Conservation (phyloP, 2,888 invertebrate species). For the Drosophila hawaiiensis region DNA sequence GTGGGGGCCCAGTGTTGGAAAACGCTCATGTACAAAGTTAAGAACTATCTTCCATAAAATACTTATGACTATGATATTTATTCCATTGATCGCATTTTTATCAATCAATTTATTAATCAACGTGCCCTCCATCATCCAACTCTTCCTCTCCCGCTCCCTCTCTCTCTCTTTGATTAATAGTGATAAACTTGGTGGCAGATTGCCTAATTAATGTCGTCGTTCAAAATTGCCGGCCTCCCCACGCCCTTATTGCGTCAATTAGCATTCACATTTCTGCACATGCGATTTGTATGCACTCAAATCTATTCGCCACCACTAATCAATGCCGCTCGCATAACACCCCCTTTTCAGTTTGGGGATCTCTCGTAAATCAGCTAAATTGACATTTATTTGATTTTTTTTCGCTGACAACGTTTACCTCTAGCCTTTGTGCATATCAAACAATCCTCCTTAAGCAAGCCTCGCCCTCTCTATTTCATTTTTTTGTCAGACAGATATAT, state of each 20-base stretch:
- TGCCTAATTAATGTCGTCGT: constrained; percentile 69
- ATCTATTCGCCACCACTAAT: constrained; percentile 56
- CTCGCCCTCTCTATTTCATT: background rate
- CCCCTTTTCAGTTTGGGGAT: background rate
- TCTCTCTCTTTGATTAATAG: constrained; percentile 25
- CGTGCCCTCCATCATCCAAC: constrained; percentile 40
- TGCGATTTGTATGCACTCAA: constrained; percentile 11
- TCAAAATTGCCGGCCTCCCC: constrained; percentile 21
- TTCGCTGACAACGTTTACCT: constrained; percentile 8
- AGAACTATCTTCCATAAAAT: background rate
- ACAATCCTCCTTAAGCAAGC: background rate
- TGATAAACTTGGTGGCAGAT: constrained; percentile 52
- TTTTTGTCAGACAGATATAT: background rate
- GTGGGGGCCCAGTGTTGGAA: background rate
- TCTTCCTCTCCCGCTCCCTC: background rate
- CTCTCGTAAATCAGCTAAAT: constrained; percentile 48
- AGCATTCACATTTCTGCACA: constrained; percentile 48
- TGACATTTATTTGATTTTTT: constrained; percentile 47
- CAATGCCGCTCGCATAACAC: constrained; percentile 41
- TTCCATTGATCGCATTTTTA: constrained; percentile 13
- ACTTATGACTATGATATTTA: background rate
- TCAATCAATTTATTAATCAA: no score
- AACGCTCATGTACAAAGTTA: background rate
- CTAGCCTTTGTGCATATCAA: constrained; percentile 4
- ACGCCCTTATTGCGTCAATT: constrained; percentile 51